Evolutionary conservation across 2,888 invertebrate genomes (phyloP).

Genomic region (Campaea margaritaria): DNA sequence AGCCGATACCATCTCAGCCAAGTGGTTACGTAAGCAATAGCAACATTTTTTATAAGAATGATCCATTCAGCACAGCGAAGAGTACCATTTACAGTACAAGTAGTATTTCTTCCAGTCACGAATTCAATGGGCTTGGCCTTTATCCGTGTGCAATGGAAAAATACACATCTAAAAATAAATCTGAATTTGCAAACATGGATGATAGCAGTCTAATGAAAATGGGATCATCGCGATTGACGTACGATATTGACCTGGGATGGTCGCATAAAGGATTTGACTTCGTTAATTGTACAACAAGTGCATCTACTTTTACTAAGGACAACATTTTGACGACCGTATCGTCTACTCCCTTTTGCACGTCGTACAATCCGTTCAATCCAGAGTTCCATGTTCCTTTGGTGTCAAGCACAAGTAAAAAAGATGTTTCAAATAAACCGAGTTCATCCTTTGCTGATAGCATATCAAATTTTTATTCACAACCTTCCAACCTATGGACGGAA

Average conservation of each 20-base stretch:
- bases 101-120: slow-evolving; percentile 75
- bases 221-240: slow-evolving; percentile 76
- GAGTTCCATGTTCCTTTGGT: slow-evolving; percentile 78
- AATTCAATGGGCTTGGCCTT: slow-evolving; percentile 75
- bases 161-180: slow-evolving; percentile 73
- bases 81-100: slow-evolving; percentile 79
- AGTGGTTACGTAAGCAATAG: slow-evolving; percentile 61
- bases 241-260: slow-evolving; percentile 81
- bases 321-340: slow-evolving; percentile 66
- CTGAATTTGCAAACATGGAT: slow-evolving; percentile 73
- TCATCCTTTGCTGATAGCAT: slow-evolving; percentile 74
- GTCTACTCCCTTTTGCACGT: slow-evolving; percentile 66
- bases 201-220: slow-evolving; percentile 78
- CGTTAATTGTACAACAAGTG: slow-evolving; percentile 69
- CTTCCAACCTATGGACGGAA: slow-evolving; percentile 75
- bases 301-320: slow-evolving; percentile 73
- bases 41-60: slow-evolving; percentile 77
- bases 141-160: slow-evolving; percentile 82
- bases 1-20: slow-evolving; percentile 64
- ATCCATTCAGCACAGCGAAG: slow-evolving; percentile 73
- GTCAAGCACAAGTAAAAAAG: slow-evolving; percentile 69
- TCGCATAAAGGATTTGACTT: slow-evolving; percentile 81
- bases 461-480: slow-evolving; percentile 76
- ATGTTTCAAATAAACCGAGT: slow-evolving; percentile 61
- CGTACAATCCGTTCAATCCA: slow-evolving; percentile 79